Base-by-base conservation (phyloP, 2,113 vertebrate genomes). In the Crypturellus undulatus region DNA sequence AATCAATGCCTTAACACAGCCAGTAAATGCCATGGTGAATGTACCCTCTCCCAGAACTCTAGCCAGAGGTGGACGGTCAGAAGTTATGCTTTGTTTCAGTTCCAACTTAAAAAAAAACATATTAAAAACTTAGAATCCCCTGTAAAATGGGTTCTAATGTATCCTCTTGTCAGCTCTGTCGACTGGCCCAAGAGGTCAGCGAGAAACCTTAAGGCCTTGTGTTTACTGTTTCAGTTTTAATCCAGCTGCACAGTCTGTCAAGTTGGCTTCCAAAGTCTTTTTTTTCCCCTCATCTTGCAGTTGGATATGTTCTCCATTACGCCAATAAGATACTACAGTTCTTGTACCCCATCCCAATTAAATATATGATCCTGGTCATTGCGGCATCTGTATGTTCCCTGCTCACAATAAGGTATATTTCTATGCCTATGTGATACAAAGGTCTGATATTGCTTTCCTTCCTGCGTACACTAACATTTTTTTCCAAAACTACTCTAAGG, bases 1-100 rank as follows among this genome's bases (percentile, higher is more conserved):
- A 79, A 60, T 58, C 78, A 83, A 34, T 86, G 68, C 64, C 77
- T 89, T 58, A 91, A 94, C 91, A 72, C 64, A 83, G 12, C 21
- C 32, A 79, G 76, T 42, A 60, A 30, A 88, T 90, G 59, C 40
- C 43, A 72, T 56, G 24, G 72, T 45, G 86, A 21, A 15, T 4
- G 5, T 24, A 43, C 13, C 22, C 34, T 34, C 32, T 62, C 51
- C 14, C 19, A 58, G n/a, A 68, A 30, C 14, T n/a, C 52, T 21
- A 43, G 38, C 22, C 52, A 24, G 12, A 83, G 21, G 28, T 12
- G 75, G 75, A 71, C 24, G 38, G 21, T 26, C 9, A 69, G 49
- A 88, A 54, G 16, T 24, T 69, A 65, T 72, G 6, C 12, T 92
- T 69, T 5, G 5, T 90, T 72, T 92, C 0, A 0, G 30, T 60